Percentiles rank a stretch among this genome's conserved stretches.
phyloP scores from a whole-genome alignment of 2,888 invertebrate genomes.

The Brachyptera putata region DNA sequence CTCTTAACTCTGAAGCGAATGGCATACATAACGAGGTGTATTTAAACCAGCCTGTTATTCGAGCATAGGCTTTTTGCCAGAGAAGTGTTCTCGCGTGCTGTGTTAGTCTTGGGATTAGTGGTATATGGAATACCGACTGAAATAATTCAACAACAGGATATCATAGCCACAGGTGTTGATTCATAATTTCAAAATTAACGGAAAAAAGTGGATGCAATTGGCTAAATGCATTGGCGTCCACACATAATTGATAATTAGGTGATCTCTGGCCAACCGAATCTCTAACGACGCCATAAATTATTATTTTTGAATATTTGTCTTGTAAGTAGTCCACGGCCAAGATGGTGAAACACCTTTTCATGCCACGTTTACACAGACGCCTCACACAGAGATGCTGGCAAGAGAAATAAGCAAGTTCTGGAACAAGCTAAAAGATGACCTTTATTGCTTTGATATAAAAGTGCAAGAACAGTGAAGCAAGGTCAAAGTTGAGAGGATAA shows the following conservation, averaged over 20 bases:
- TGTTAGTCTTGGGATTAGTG: too few species aligned
- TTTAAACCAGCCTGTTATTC: not conserved
- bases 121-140: too few species aligned
- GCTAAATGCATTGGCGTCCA: not conserved
- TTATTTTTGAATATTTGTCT: not conserved
- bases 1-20: not conserved
- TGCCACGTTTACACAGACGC: too few species aligned
- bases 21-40: not conserved
- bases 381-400: too few species aligned
- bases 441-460: too few species aligned
- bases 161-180: constrained; percentile 1
- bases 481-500: too few species aligned
- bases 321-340: not conserved
- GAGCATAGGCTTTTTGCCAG: not conserved
- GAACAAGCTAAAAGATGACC: too few species aligned
- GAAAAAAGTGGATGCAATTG: not conserved
- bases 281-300: constrained; percentile 1
- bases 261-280: not conserved
- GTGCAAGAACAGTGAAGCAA: too few species aligned
- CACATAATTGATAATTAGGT: constrained; percentile 1
- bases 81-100: too few species aligned
- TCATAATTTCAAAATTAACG: not conserved
- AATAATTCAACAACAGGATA: too few species aligned
- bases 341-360: not conserved
- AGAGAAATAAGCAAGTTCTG: too few species aligned